These are phyloP conservation scores for Papilio gigon DNA, from an alignment of 2,888 invertebrate species.

Conservation along the genomic window DNA sequence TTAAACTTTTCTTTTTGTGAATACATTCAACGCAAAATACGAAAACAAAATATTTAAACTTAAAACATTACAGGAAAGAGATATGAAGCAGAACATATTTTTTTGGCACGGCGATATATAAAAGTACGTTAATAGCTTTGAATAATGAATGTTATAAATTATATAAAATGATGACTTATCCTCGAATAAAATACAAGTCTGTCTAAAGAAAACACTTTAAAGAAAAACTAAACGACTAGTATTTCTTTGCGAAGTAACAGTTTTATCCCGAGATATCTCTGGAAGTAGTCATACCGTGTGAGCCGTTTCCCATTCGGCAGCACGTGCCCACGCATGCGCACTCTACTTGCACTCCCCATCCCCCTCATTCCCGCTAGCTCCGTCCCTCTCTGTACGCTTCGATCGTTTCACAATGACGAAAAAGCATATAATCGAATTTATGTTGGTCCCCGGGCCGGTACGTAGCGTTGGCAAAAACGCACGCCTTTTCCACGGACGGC, in stretches of 20 bases:
- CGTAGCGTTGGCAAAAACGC: constrained; percentile 60
- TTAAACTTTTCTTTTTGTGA: neutral
- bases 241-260: neutral
- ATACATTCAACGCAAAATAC: neutral
- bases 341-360: constrained; percentile 41
- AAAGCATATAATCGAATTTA: constrained; percentile 81
- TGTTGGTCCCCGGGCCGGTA: constrained; percentile 59
- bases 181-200: no score
- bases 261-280: constrained; percentile 53
- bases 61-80: neutral
- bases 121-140: no score
- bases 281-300: constrained; percentile 49
- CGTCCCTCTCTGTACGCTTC: constrained; percentile 67
- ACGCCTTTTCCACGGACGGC: constrained; percentile 50
- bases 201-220: no score
- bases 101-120: neutral
- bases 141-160: no score
- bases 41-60: neutral
- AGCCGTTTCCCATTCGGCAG: constrained; percentile 51
- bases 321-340: constrained; percentile 79
- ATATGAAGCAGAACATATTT: neutral
- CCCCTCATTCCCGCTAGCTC: constrained; percentile 55
- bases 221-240: neutral
- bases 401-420: constrained; percentile 79
- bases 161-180: no score